phyloP scores from a whole-genome alignment of 2,113 vertebrate genomes.

The Ursus arctos region DNA sequence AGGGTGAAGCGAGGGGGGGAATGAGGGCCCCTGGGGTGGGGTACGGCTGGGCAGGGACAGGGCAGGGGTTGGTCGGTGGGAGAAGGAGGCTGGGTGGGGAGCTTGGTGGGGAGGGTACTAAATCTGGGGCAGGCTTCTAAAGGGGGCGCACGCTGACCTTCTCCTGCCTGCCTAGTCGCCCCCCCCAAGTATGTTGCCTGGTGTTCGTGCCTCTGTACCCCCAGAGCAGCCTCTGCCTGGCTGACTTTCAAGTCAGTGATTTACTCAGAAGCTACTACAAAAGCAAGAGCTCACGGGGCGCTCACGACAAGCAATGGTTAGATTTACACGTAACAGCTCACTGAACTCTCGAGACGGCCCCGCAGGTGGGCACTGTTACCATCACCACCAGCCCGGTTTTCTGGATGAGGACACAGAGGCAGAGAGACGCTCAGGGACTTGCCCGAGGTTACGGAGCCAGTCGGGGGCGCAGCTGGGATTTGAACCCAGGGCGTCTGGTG shows the following conservation, averaged over 20 bases:
- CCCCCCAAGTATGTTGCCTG: background rate
- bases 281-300: background rate
- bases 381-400: background rate
- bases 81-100: background rate
- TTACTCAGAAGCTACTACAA: background rate
- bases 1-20: background rate
- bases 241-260: background rate
- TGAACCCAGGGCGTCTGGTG: background rate
- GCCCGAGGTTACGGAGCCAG: background rate
- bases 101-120: background rate
- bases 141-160: background rate
- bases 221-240: background rate
- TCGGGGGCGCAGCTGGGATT: background rate
- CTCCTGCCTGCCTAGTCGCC: background rate
- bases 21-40: background rate
- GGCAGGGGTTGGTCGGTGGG: background rate
- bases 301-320: background rate
- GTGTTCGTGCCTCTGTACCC: too few relatives aligned
- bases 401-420: constrained; percentile 18
- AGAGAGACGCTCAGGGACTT: background rate
- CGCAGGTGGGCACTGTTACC: background rate
- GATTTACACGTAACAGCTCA: background rate
- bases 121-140: background rate
- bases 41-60: background rate
- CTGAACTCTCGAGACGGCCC: background rate